Evolutionary conservation across 64 coral and sea anemone species (phyloP), one percentile per base, ranked within the genome.

Genomic region (Anthopleura sola): DNA sequence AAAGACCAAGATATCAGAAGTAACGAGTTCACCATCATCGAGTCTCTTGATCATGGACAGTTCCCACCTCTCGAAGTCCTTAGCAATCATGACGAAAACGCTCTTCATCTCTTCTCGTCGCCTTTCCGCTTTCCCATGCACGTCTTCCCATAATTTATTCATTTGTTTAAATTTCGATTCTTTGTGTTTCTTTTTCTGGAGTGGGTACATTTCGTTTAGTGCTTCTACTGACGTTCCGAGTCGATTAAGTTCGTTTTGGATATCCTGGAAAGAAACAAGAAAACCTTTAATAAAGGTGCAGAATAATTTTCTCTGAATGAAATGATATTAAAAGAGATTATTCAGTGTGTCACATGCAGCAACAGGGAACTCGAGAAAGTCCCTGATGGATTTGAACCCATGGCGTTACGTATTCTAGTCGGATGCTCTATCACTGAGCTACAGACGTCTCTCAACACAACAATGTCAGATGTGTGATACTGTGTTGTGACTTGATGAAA

Each of bases 41-140:
- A 99, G 90, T 62, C 90, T 92, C 80, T 92, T 94, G 48, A 99
- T 89, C 89, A 92, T 91, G 33, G 55, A 68, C 32, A 94, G 57
- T 84, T 95, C 92, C 97, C 97, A 99, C 23, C 89, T 55, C 85
- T 99, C 92, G 78, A 99, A 99, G 56, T 92, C 93, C 75, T 94
- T 99, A 17, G 90, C 84, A 23, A 92, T 94, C 89, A 90, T 92
- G 18, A 99, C 87, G 50, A 99, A 99, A 23, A 99, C 97, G 24
- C 92, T 99, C 78, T 94, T 95, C 24, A 99, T 91, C 68, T 99
- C 97, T 82, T 86, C 90, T 49, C 93, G 87, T 19, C 93, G 76
- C 26, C 31, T 92, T 31, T 92, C 86, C 16, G 97, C 87, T 85
- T 78, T 90, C 48, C 89, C 80, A 33, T 82, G 78, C 28, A 99